Percentiles rank a stretch among this genome's conserved stretches.
Evolutionary conservation across 1,140 invertebrate genomes (phyloP).

Genomic region (Watersipora subatra): DNA sequence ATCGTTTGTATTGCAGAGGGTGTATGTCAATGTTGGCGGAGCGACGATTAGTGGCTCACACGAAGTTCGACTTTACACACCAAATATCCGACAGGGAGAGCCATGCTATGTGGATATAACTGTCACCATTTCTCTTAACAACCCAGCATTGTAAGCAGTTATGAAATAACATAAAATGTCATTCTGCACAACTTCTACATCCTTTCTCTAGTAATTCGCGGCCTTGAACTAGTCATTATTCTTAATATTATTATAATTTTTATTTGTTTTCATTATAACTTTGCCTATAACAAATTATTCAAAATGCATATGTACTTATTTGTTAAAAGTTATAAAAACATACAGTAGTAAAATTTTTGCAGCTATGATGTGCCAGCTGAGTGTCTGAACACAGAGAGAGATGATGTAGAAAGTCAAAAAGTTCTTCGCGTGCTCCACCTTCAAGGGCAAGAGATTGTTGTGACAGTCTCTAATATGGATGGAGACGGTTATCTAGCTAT

Average conservation of each 20-base stretch:
- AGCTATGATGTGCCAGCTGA: not conserved
- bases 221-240: too few species aligned
- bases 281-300: too few species aligned
- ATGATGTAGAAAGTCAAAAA: not conserved
- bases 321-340: too few species aligned
- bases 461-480: not conserved
- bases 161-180: too few species aligned
- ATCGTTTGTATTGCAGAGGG: too few species aligned
- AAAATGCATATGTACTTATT: too few species aligned
- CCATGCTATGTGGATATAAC: not conserved
- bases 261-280: too few species aligned
- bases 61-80: not conserved
- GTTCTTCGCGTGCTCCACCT: not conserved
- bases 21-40: not conserved
- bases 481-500: not conserved
- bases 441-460: not conserved
- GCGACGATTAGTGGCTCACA: not conserved
- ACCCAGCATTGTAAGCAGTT: not conserved
- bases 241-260: too few species aligned
- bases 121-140: not conserved
- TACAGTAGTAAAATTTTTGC: too few species aligned
- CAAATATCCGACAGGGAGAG: not conserved
- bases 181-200: too few species aligned
- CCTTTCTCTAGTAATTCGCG: too few species aligned
- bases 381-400: not conserved